phyloP scores from a whole-genome alignment of 2,113 vertebrate genomes.

The Suricata suricatta region DNA sequence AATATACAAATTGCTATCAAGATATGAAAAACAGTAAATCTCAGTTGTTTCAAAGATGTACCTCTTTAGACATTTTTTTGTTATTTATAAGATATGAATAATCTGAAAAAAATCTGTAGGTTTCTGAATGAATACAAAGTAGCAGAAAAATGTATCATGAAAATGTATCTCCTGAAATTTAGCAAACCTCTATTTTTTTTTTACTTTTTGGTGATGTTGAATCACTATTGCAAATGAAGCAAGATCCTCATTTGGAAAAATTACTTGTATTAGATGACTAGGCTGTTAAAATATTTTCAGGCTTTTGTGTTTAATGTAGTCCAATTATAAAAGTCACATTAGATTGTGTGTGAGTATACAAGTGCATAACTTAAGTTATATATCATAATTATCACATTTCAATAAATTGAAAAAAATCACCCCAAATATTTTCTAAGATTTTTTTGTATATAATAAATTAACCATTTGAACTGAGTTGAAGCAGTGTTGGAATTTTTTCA shows the following conservation, averaged over 20 bases:
- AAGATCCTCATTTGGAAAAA: conserved; percentile 67
- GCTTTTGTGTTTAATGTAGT: conserved; percentile 73
- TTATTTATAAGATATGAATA: not conserved
- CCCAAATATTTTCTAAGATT: conserved; percentile 15
- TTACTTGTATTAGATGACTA: conserved; percentile 69
- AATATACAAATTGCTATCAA: not conserved
- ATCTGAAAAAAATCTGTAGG: not conserved
- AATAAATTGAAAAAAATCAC: conserved; percentile 61
- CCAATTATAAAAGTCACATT: conserved; percentile 66
- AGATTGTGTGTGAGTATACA: conserved; percentile 62
- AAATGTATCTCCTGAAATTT: conserved; percentile 31
- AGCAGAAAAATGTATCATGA: not conserved
- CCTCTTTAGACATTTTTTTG: not conserved
- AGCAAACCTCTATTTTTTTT: conserved; percentile 17
- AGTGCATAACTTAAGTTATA: conserved; percentile 66
- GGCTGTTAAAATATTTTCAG: conserved; percentile 65
- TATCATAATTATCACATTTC: conserved; percentile 65
- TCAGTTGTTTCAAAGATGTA: not conserved
- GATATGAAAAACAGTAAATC: conserved; percentile 14
- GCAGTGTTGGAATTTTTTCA: conserved; percentile 42
- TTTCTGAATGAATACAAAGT: not conserved
- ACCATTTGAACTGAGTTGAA: conserved; percentile 31
- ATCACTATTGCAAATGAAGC: conserved; percentile 44
- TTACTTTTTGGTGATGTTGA: conserved; percentile 24
- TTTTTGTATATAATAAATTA: conserved; percentile 48